These are phyloP conservation scores for Arbacia lixula DNA, from an alignment of 53 echinoderm and acorn worm species.

Conservation along the genomic window DNA sequence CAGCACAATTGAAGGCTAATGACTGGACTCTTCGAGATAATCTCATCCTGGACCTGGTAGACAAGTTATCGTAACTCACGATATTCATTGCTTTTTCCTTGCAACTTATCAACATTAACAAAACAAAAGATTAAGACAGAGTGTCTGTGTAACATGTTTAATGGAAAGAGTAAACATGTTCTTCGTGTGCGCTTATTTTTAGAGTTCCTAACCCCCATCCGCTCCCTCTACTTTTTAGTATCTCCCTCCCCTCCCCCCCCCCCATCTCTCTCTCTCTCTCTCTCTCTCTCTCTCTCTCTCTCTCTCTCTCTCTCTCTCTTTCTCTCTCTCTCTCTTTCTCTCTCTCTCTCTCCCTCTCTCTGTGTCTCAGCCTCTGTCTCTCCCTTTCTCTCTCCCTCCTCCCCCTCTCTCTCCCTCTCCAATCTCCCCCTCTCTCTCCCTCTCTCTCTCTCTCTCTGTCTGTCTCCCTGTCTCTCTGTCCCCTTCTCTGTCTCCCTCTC, in stretches of 20 bases:
- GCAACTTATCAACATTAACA: too few relatives aligned
- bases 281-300: not conserved
- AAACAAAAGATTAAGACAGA: too few relatives aligned
- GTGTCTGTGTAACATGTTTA: too few relatives aligned
- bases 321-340: not conserved
- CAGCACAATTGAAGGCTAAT: too few relatives aligned
- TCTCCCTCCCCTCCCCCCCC: not conserved
- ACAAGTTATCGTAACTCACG: too few relatives aligned
- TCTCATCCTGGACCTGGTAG: too few relatives aligned
- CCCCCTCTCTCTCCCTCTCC: not conserved
- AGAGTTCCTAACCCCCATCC: too few relatives aligned
- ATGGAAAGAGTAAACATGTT: too few relatives aligned
- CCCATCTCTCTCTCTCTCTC: constrained; percentile 17
- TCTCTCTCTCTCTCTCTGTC: not conserved
- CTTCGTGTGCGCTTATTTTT: too few relatives aligned
- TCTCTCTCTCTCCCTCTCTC: not conserved
- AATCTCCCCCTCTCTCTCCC: not conserved
- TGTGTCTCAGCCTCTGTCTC: not conserved
- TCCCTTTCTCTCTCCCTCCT: not conserved
- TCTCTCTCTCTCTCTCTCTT: not conserved
- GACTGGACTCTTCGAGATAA: too few relatives aligned
- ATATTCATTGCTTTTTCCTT: too few relatives aligned
- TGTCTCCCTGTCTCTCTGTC: not conserved
- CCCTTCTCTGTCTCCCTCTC: not conserved
- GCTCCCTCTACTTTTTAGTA: too few relatives aligned